Base-by-base conservation (phyloP, 2,888 invertebrate species). In the Drosophila heteroneura region DNA sequence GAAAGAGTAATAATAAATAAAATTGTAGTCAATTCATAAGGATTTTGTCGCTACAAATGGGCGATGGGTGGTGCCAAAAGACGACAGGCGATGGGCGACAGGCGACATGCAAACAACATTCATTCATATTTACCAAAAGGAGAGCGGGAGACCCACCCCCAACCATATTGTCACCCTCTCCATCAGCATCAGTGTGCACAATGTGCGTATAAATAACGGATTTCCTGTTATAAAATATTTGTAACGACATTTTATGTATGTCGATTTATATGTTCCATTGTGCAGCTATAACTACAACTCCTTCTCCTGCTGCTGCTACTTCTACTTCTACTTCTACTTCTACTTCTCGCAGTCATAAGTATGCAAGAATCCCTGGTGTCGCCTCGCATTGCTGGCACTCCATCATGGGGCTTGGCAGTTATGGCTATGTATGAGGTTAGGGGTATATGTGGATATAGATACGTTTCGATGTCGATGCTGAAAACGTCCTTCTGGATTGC, bases 11-110 rank as follows among this genome's bases (percentile, higher is more conserved):
- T 83, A 85, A 82, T 85, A 87, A 87, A 90, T 91, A 89, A 86
- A 90, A 90, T 90, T 89, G 82, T 81, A 86, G 79, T 81, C 91
- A 91, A 90, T 91, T 90, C 91, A 91, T 90, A 90, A 89, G 85
- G 91, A 91, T 90, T 87, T 89, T 84, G 74, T 76, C 52, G 71
- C 79, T 79, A 65, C 86, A 85, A 83, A 85, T 75, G 73, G 71
- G 39, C 16, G 39, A 33, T 41, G 51, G 41, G 39, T 14, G 39
- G 22, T n/a, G 41, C 60, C 47, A 47, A 33, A 58, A 61, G 56
- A 57, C 59, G 58, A 58, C 58, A 44, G 59, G 39, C 59, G 47
- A 30, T 49, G 41, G 73, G 51, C 74, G 74, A 66, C 62, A 60
- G 14, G 47, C 47, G 47, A 77, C 82, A 73, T 81, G 90, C 86